Base-by-base conservation (phyloP, 1,140 invertebrate genomes). In the Micrasema minimum region DNA sequence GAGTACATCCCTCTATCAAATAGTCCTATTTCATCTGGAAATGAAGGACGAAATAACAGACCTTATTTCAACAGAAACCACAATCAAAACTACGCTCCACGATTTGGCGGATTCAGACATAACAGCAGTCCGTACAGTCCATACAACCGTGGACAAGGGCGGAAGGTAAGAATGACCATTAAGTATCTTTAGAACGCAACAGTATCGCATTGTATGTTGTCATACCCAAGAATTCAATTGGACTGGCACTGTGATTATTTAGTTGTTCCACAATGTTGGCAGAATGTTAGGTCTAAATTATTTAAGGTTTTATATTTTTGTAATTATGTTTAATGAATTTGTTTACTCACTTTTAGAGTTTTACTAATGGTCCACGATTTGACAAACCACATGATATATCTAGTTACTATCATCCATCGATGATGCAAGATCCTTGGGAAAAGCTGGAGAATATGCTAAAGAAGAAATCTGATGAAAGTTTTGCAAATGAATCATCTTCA, bases 341-440 rank as follows among this genome's bases (percentile, higher is more conserved):
- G 7, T 48, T 48, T 66, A 9, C 43, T 57, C 31, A 16, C 12
- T 69, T 69, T 35, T 20, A 69, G 67, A 50, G 22, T 37, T 69
- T 69, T 22, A 46, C 61, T 16, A 69, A 50, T 31, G 55, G 23
- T 22, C 37, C 38, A n/a, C 14, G 43, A 12, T 61, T 50, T 50
- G 55, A 69, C 6, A 69, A 62, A 57, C 37, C 50, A 12, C 26
- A 48, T 16, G 45, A 69, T 22, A 69, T 69, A n/a, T 59, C 50
- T 7, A 38, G 41, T 5, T 74, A 74, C 48, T 74, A 70, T 37
- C 68, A 74, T 64, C 62, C 68, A 1, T 70, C 72, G 11, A 74
- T 74, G 72, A 37, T 74, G 22, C 51, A 71, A 26, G 31, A 74
- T 46, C 72, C 72, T 20, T 74, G 72, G 72, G 68, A 23, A 1